Evolutionary conservation across 2,113 vertebrate genomes (phyloP).

Genomic region (Brevimyrus niger): DNA sequence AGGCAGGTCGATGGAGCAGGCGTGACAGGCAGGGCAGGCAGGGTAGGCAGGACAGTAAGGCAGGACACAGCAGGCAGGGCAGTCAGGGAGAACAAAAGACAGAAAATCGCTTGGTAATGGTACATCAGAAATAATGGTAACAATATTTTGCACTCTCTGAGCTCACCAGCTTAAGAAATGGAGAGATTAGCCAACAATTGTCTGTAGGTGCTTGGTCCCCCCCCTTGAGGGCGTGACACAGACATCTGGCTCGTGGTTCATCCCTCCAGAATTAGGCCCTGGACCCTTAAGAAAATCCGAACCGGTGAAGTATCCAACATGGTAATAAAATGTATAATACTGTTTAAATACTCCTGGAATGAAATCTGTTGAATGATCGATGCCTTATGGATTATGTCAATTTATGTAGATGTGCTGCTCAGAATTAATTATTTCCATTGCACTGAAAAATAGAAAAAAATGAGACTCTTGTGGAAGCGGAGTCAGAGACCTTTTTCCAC

Average conservation of each 20-base stretch:
- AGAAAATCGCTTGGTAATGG: no score
- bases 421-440: background rate
- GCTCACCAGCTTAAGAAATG: no score
- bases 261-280: background rate
- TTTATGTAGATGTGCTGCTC: background rate
- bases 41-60: no score
- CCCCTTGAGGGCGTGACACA: background rate
- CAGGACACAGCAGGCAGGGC: no score
- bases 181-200: no score
- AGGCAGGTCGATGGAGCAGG: no score
- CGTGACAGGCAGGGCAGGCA: no score
- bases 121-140: no score
- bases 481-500: background rate
- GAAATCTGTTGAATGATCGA: background rate
- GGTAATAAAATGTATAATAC: background rate
- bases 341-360: background rate
- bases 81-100: no score
- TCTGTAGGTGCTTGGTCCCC: no score
- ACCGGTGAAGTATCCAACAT: background rate
- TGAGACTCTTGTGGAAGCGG: background rate
- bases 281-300: background rate
- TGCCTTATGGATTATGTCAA: background rate
- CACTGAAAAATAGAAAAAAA: background rate
- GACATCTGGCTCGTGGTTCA: background rate
- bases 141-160: no score